Conservation (phyloP, 2,888 invertebrate species). For the Geophilus truncorum region DNA sequence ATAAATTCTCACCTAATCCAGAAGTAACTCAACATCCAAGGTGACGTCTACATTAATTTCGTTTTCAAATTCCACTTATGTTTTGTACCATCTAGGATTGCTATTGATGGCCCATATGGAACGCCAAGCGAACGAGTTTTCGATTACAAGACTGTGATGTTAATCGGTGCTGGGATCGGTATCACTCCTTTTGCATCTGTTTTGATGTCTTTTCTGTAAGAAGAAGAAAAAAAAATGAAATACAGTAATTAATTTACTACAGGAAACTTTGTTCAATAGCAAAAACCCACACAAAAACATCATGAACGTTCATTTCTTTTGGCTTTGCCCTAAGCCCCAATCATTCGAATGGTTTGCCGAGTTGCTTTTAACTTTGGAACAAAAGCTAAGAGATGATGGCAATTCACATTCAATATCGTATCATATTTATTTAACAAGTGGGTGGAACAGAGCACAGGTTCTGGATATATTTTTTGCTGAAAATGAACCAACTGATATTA, state of each 20-base stretch:
- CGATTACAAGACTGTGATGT: neutral
- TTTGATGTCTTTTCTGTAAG: slow-evolving; percentile 17
- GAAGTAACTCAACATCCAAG: slow-evolving; percentile 15
- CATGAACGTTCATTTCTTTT: slow-evolving; percentile 25
- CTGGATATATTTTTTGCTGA: neutral
- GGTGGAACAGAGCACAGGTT: neutral
- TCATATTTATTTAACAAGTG: slow-evolving; percentile 28
- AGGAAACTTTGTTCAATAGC: too few relatives aligned
- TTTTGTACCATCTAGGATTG: neutral
- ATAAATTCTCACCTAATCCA: neutral
- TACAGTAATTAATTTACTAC: too few relatives aligned
- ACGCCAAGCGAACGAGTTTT: slow-evolving; percentile 20
- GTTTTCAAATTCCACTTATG: neutral
- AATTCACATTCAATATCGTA: neutral
- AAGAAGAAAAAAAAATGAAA: too few relatives aligned
- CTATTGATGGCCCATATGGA: slow-evolving; percentile 28
- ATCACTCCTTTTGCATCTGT: slow-evolving; percentile 29
- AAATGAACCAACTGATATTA: neutral
- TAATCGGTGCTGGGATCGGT: slow-evolving; percentile 29
- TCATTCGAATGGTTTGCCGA: slow-evolving; percentile 31
- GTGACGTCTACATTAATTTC: neutral
- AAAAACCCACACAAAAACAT: neutral
- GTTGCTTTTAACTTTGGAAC: neutral
- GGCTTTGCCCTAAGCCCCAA: slow-evolving; percentile 32
- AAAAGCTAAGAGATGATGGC: neutral